phyloP scores from a whole-genome alignment of 2,888 invertebrate species.

The Drosophila mimetica region DNA sequence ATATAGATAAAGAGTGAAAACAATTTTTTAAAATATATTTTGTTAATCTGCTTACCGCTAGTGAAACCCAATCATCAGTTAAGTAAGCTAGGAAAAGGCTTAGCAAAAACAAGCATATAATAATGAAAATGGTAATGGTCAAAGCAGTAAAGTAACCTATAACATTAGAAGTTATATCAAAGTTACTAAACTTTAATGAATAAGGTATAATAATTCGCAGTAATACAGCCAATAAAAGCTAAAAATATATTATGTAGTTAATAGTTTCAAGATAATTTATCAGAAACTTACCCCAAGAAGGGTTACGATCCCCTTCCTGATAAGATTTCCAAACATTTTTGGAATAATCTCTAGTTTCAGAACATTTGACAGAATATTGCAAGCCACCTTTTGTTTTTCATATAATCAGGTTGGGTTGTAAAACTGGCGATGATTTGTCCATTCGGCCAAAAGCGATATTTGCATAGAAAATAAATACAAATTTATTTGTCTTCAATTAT shows the following conservation, averaged over 20 bases:
- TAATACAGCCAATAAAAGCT: conserved; percentile 5
- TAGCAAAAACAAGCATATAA: conserved; percentile 20
- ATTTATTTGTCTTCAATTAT: conserved; percentile 40
- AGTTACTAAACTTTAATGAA: neutral
- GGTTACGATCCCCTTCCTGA: neutral
- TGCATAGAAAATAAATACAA: conserved; percentile 19
- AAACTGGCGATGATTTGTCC: conserved; percentile 16
- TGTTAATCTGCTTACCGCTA: conserved; percentile 29
- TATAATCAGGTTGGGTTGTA: conserved; percentile 15
- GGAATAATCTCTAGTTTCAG: neutral
- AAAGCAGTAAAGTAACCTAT: conserved; percentile 12
- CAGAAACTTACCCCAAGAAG: conserved; percentile 6
- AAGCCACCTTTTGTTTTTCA: conserved; percentile 9
- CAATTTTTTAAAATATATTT: too few relatives aligned
- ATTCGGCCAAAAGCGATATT: conserved; percentile 14
- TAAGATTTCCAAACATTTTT: neutral
- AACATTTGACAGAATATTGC: conserved; percentile 16
- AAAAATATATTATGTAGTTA: too few relatives aligned
- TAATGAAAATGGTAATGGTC: conserved; percentile 19
- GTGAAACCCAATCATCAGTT: conserved; percentile 40
- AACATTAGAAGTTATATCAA: neutral
- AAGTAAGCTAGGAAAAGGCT: conserved; percentile 23
- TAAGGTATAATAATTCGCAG: conserved; percentile 1
- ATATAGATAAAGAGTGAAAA: too few relatives aligned
- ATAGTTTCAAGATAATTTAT: fast-evolving